phyloP scores from a whole-genome alignment of 2,888 invertebrate species.

The Drosophila sordidula region DNA sequence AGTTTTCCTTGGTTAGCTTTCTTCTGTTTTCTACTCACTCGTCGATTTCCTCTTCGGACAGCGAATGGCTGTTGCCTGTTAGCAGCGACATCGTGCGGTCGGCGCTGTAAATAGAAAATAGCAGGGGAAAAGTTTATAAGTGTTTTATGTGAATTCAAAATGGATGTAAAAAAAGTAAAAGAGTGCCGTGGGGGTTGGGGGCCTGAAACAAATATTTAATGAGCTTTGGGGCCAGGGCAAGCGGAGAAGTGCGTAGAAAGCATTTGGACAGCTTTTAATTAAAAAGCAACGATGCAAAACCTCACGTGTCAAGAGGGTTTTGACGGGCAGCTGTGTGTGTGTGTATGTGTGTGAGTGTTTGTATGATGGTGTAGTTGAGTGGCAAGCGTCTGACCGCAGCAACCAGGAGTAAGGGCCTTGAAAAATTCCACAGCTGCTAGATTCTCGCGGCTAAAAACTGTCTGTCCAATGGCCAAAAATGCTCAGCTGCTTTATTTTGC shows the following conservation, averaged over 20 bases:
- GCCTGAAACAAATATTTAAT: conserved; percentile 25
- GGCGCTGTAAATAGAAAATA: conserved; percentile 48
- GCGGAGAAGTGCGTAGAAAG: conserved; percentile 46
- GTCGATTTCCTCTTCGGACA: conserved; percentile 89
- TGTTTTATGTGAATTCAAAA: background rate
- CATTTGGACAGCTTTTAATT: conserved; percentile 79
- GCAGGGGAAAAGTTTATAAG: background rate
- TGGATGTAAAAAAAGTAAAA: background rate
- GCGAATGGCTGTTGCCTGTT: conserved; percentile 85
- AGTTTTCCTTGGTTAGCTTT: conserved; percentile 1
- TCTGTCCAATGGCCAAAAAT: conserved; percentile 7
- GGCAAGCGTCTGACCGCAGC: conserved; percentile 22
- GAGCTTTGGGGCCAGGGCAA: conserved; percentile 27
- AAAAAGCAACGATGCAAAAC: conserved; percentile 61
- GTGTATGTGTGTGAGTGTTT: conserved; percentile 15
- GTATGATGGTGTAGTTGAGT: conserved; percentile 24
- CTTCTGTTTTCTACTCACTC: conserved; percentile 87
- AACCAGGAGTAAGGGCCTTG: conserved; percentile 54
- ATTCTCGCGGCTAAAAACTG: conserved; percentile 1
- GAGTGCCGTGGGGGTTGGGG: background rate
- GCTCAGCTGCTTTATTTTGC: conserved; percentile 43
- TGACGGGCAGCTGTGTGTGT: background rate
- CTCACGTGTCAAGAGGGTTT: conserved; percentile 57
- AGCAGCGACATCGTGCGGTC: conserved; percentile 77
- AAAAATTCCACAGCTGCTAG: conserved; percentile 39